Evolutionary conservation across 2,113 vertebrate genomes (phyloP).

Genomic region (Tychaedon coryphoeus): DNA sequence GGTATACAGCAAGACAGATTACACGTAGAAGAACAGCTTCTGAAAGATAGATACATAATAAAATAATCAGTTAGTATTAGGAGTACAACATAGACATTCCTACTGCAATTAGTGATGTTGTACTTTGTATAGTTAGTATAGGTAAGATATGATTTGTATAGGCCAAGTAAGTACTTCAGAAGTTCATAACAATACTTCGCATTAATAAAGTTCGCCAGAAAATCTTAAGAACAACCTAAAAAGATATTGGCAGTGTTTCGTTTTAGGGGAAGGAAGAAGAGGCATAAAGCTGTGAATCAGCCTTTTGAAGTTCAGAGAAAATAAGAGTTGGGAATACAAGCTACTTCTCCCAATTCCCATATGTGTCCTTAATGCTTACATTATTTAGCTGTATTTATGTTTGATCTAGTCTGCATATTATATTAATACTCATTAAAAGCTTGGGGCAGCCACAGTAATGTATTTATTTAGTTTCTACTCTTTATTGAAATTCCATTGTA

Average conservation of each 20-base stretch:
- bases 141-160: not conserved
- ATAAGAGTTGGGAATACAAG: not conserved
- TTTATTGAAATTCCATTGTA: conserved; percentile 54
- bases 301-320: not conserved
- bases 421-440: not conserved
- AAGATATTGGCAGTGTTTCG: not conserved
- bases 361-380: not conserved
- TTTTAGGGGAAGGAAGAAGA: not conserved
- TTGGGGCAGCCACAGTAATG: not conserved
- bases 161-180: not conserved
- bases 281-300: not conserved
- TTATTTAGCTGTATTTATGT: not conserved
- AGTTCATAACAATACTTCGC: not conserved
- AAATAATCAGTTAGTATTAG: not conserved
- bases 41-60: not conserved
- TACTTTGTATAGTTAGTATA: not conserved
- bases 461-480: not conserved
- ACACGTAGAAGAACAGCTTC: not conserved
- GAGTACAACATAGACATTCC: not conserved
- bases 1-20: not conserved
- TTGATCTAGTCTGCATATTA: not conserved
- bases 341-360: not conserved
- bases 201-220: not conserved
- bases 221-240: not conserved
- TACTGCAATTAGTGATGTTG: not conserved